A percentile compares a stretch with the other conserved stretches of the same genome.
Evolutionary conservation across 1,140 invertebrate genomes (phyloP).

Genomic region (Drosophila burlai): DNA sequence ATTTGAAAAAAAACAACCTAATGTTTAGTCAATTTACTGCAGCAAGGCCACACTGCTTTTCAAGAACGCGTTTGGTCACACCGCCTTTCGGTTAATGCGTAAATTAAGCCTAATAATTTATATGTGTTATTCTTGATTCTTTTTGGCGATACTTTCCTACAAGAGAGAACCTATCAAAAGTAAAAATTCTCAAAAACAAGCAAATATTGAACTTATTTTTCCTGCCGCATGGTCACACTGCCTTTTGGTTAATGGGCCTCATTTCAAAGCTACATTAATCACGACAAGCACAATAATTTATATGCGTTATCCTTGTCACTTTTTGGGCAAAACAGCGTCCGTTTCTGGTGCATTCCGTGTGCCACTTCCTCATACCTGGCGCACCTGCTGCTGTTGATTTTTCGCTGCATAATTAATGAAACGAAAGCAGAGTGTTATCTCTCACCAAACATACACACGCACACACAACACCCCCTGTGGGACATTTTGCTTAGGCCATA

Average conservation of each 20-base stretch:
- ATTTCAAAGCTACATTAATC: slow-evolving; percentile 3
- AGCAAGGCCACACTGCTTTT: background rate
- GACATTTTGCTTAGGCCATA: slow-evolving; percentile 32
- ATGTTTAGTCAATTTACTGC: background rate
- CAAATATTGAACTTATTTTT: background rate
- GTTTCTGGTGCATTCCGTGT: background rate
- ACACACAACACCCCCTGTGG: slow-evolving; percentile 1
- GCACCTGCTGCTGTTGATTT: slow-evolving; percentile 53
- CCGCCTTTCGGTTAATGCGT: background rate
- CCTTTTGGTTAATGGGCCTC: background rate
- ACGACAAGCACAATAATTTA: slow-evolving; percentile 1
- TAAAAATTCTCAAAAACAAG: background rate
- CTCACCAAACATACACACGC: background rate
- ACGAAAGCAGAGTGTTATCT: slow-evolving; percentile 50
- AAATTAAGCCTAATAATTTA: background rate
- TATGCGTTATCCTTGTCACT: slow-evolving; percentile 12
- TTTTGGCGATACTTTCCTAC: no score
- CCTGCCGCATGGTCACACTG: background rate
- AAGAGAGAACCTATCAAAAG: background rate
- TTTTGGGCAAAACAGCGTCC: slow-evolving; percentile 3
- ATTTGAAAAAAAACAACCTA: background rate
- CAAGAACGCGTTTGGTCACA: background rate
- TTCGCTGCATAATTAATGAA: slow-evolving; percentile 73
- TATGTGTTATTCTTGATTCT: background rate
- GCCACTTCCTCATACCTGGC: background rate